A percentile compares a stretch with the other conserved stretches of the same genome.
phyloP scores from a whole-genome alignment of 2,113 vertebrate genomes.

The Elephantulus edwardii region DNA sequence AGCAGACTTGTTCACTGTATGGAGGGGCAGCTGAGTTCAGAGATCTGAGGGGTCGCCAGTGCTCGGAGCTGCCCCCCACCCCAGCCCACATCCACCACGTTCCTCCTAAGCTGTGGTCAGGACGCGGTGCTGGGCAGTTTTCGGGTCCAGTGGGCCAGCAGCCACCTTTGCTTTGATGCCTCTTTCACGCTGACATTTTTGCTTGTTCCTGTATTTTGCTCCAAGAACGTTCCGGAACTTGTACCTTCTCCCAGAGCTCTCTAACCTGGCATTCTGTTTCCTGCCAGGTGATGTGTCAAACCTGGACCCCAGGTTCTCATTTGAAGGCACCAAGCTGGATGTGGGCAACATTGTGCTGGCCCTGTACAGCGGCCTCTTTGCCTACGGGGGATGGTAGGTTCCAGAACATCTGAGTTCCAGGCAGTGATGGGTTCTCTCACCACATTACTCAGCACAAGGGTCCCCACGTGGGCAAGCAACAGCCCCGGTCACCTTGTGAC shows the following conservation, averaged over 20 bases:
- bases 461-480: accelerated
- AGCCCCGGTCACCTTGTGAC: accelerated
- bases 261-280: neutral
- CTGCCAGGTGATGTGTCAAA: constrained; percentile 84
- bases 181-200: accelerated
- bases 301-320: constrained; percentile 88
- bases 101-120: neutral
- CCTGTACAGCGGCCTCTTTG: constrained; percentile 96
- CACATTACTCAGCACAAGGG: accelerated
- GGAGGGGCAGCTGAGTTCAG: too few relatives aligned
- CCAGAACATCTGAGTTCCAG: accelerated
- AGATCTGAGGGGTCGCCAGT: too few relatives aligned
- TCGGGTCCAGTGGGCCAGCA: accelerated
- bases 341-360: constrained; percentile 95
- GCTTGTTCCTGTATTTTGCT: neutral
- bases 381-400: constrained; percentile 96
- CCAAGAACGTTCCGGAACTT: neutral
- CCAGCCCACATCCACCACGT: neutral
- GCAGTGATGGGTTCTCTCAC: accelerated
- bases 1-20: neutral
- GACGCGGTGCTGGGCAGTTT: accelerated
- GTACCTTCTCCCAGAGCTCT: accelerated
- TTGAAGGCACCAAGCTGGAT: constrained; percentile 87
- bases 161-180: neutral
- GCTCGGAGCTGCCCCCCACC: too few relatives aligned